Base-by-base conservation (phyloP, 1,140 invertebrate species). In the Drosophila busckii region DNA sequence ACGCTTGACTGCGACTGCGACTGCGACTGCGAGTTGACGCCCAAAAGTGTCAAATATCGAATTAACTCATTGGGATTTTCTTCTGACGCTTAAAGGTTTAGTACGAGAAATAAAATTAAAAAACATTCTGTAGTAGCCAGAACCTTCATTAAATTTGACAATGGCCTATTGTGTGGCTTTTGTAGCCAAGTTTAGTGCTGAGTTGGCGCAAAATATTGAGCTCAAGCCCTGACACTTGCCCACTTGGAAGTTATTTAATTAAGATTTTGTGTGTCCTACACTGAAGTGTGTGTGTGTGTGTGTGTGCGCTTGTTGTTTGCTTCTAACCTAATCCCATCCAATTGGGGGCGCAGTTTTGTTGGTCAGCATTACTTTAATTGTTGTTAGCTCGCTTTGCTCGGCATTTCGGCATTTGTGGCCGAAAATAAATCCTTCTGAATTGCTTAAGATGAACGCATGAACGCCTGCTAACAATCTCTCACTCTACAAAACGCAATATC, bases 61-160 rank as follows among this genome's bases (percentile, higher is more conserved):
- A 82, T 82, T 82, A 82, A 82, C 75, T 82, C 75, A 82, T 82
- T 83, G 54, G 50, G 62, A 44, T 56, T 53, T 29, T 16, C 31
- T 48, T 35, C 37, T 16, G 15, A 23, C 19, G 19, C 52, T 45
- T 54, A 23, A 54, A 49, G n/a, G n/a, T n/a, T n/a, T n/a, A n/a
- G n/a, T n/a, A n/a, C n/a, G n/a, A n/a, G n/a, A n/a, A n/a, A n/a
- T n/a, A 64, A 71, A 61, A 46, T 65, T 68, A 54, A 41, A 69
- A 80, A 80, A 80, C 83, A 75, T 70, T n/a, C n/a, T n/a, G n/a
- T n/a, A n/a, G n/a, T 80, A 44, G 48, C 63, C 58, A 78, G 73
- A 82, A 82, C 80, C 80, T 78, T 84, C 82, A 84, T 84, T 84
- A 84, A 82, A 82, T 68, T 82, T 80, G 69, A 84, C 82, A 84